These are phyloP conservation scores for Drosophila eugracilis DNA, from an alignment of 1,140 invertebrate species.

Conservation along the genomic window DNA sequence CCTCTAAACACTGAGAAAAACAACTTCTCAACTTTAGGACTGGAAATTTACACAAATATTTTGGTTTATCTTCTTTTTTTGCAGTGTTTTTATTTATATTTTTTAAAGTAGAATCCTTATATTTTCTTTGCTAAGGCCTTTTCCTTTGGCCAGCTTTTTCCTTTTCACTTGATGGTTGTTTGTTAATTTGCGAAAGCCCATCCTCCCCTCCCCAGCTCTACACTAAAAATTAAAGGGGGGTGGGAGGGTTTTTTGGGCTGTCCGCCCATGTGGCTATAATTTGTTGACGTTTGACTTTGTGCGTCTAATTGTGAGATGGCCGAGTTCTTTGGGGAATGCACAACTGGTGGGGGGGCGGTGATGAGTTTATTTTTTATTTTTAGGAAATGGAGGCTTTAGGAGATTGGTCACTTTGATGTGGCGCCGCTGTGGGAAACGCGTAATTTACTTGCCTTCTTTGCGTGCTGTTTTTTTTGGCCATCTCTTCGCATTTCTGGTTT, in stretches of 20 bases:
- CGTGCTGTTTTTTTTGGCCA: conserved; percentile 4
- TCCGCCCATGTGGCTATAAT: conserved; percentile 80
- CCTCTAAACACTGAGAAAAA: neutral
- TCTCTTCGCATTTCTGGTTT: conserved; percentile 11
- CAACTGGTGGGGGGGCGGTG: neutral
- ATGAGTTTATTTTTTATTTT: no score
- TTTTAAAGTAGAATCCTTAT: conserved; percentile 26
- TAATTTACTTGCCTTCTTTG: conserved; percentile 68
- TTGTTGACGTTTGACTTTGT: conserved; percentile 83
- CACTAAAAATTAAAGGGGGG: neutral
- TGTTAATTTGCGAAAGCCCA: conserved; percentile 74
- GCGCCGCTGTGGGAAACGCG: conserved; percentile 71
- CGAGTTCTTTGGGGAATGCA: conserved; percentile 61
- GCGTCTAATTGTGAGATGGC: conserved; percentile 77
- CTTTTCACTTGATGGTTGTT: conserved; percentile 72
- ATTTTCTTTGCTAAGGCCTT: conserved; percentile 45
- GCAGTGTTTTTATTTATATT: conserved; percentile 14
- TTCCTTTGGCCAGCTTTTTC: conserved; percentile 51
- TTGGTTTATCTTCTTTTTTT: neutral
- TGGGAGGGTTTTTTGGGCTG: conserved; percentile 19
- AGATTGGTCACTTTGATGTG: conserved; percentile 79
- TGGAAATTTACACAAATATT: no score
- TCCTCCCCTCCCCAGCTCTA: neutral
- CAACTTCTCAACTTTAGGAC: no score
- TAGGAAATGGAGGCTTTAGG: neutral